phyloP scores from a whole-genome alignment of 2,888 invertebrate genomes.

The Panopea generosa region DNA sequence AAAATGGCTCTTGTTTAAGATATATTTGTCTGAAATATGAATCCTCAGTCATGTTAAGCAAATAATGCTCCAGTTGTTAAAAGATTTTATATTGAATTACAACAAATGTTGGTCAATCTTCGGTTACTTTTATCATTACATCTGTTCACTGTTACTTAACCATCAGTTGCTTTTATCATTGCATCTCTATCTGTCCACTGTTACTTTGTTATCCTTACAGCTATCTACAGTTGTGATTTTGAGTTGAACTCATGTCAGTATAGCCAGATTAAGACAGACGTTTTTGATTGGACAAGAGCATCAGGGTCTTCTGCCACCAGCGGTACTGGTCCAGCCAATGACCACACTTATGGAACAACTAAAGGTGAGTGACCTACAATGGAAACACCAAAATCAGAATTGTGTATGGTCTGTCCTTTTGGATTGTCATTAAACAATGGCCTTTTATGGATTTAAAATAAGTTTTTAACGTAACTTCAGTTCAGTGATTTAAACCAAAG shows the following conservation, averaged over 20 bases:
- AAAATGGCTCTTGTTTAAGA: no score
- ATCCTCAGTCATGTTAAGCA: no score
- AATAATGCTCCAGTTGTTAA: no score
- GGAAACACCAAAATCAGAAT: not conserved
- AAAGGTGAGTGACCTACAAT: slow-evolving; percentile 67
- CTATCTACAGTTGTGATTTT: slow-evolving; percentile 67
- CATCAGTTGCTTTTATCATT: no score
- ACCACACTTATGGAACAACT: slow-evolving; percentile 81
- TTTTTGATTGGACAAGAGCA: slow-evolving; percentile 76
- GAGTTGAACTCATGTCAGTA: slow-evolving; percentile 69
- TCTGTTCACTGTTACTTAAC: no score
- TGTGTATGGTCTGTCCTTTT: not conserved
- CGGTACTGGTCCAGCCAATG: slow-evolving; percentile 76
- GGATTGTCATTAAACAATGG: not conserved
- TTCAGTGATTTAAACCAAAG: not conserved
- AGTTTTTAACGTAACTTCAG: not conserved
- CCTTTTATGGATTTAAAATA: not conserved
- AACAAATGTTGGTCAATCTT: no score
- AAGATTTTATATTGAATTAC: no score
- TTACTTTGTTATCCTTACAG: no score
- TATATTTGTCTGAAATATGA: no score
- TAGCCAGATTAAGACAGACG: slow-evolving; percentile 59
- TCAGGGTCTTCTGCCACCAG: slow-evolving; percentile 63
- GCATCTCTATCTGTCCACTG: no score
- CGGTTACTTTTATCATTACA: no score